A percentile compares a stretch with the other conserved stretches of the same genome.
phyloP scores from a whole-genome alignment of 2,888 invertebrate species.

The Palloptera scutellata region DNA sequence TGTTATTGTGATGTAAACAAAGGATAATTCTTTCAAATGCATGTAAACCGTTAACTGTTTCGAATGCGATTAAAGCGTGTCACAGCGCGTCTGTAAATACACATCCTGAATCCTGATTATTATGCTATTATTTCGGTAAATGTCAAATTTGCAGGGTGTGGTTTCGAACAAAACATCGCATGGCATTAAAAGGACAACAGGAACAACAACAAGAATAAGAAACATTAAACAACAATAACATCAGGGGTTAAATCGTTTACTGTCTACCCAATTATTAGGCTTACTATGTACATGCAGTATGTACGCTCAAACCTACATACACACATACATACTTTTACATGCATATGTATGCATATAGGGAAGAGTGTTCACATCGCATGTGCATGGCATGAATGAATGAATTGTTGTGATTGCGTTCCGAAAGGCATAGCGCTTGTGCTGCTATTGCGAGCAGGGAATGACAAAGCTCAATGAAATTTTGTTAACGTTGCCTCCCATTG shows the following conservation, averaged over 20 bases:
- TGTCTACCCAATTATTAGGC: constrained; percentile 21
- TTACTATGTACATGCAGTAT: too few species aligned
- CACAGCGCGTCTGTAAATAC: constrained; percentile 24
- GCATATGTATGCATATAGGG: too few species aligned
- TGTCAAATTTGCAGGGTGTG: constrained; percentile 35
- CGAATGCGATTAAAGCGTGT: constrained; percentile 53
- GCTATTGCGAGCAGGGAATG: background rate
- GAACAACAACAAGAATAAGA: constrained; percentile 5
- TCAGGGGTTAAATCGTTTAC: constrained; percentile 33
- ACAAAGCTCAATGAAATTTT: constrained; percentile 23
- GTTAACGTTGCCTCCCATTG: constrained; percentile 18
- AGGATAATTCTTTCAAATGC: constrained; percentile 52
- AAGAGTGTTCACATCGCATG: too few species aligned
- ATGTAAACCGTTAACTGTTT: constrained; percentile 47
- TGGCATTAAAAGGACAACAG: constrained; percentile 12
- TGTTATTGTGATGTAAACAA: constrained; percentile 45
- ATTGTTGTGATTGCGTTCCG: background rate
- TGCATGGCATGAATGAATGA: too few species aligned
- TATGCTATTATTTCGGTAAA: constrained; percentile 33
- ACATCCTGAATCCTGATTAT: constrained; percentile 40
- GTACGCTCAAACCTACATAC: too few species aligned
- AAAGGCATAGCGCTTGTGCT: background rate
- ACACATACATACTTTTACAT: too few species aligned
- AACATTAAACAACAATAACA: constrained; percentile 19
- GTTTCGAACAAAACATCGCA: constrained; percentile 21